Conservation (phyloP, 2,113 vertebrate species). For the Ceyx cyanopectus region DNA sequence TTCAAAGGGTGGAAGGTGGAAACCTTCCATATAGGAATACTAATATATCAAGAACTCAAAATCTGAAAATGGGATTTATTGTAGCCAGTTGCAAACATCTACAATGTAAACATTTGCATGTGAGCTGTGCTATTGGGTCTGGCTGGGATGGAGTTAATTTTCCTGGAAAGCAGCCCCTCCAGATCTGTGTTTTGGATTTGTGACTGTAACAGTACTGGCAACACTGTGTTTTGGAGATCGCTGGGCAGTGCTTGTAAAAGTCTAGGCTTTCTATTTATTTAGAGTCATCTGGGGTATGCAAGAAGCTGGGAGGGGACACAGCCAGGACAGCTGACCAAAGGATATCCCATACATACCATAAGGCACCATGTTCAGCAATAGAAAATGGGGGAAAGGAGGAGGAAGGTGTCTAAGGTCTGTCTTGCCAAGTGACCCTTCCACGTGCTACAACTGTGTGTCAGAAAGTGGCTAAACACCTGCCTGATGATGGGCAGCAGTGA, state of each 20-base stretch:
- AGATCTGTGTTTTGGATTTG: not conserved
- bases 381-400: not conserved
- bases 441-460: not conserved
- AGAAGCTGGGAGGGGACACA: not conserved
- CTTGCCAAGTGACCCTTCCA: not conserved
- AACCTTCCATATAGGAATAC: fast-evolving
- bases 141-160: not conserved
- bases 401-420: not conserved
- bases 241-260: not conserved
- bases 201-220: not conserved
- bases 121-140: not conserved
- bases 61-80: not conserved
- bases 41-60: fast-evolving
- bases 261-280: not conserved
- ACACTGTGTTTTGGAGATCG: not conserved
- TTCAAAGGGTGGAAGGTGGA: not conserved
- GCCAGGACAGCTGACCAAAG: not conserved
- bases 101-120: not conserved
- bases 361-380: not conserved
- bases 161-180: not conserved
- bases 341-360: not conserved
- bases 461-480: not conserved
- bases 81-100: not conserved
- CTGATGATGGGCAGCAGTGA: not conserved
- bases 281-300: not conserved